Evolutionary conservation across 2,797 vertebrate species (phyloP), one percentile per base, ranked within the genome.

Genomic region (Gobionotothen gibberifrons): DNA sequence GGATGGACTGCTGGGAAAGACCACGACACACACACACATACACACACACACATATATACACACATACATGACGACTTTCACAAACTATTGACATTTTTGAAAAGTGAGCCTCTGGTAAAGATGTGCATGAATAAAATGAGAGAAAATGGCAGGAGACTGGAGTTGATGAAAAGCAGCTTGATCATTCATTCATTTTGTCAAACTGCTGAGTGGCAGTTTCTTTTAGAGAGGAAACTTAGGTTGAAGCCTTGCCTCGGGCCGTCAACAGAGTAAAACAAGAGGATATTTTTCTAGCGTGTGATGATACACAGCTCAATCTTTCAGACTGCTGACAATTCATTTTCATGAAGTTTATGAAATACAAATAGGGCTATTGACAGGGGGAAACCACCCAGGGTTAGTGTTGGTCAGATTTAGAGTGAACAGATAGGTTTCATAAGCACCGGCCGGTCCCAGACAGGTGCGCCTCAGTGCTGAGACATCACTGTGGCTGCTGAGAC

Each of bases 1-100:
- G 84, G 90, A 92, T 91, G 86, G 85, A 85, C 85, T 86, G 81
- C 83, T 85, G 79, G 62, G 79, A 76, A 51, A 39, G 49, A 81
- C 29, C 2, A 13, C 5, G 32, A 71, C 78, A 53, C 69, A 78
- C 69, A 84, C 17, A 47, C 56, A 59, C 17, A 47, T 56, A 59
- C 42, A 59, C 26, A 5, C 40, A 72, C 67, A 79, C 63, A 83
- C n/a, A 79, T 69, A 57, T 48, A 55, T 62, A 61, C 14, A 49
- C 54, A 59, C 57, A 44, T 12, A 2, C 47, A 72, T 1, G 48
- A 39, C 61, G 49, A 29, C 58, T 75, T 78, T 76, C 54, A 66
- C 54, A 77, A 79, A 74, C 76, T 69, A 90, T 82, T 85, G 84
- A 87, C 83, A 85, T 89, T 86, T 84, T 46, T 77, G 78, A 75